Percentiles rank a stretch among this genome's conserved stretches.
Evolutionary conservation across 37 sponge, comb jelly and placozoan species (phyloP).

Genomic region (Crambe crambe): DNA sequence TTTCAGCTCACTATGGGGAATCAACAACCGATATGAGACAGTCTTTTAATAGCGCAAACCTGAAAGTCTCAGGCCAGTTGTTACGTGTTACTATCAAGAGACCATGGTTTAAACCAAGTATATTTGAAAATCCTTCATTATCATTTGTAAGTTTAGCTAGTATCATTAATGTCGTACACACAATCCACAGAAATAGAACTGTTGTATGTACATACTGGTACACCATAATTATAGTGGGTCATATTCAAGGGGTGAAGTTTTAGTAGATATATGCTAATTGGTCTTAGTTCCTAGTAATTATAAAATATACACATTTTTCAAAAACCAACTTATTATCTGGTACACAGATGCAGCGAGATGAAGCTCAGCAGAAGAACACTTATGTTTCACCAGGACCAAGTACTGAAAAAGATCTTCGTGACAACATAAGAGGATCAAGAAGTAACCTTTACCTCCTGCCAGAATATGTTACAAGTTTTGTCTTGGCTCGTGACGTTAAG

Average conservation of each 20-base stretch:
- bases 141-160: neutral
- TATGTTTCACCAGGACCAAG: constrained; percentile 13
- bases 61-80: constrained; percentile 35
- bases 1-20: neutral
- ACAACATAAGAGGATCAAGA: neutral
- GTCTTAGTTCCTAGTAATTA: no score
- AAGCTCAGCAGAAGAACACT: constrained; percentile 7
- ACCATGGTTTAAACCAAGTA: constrained; percentile 61
- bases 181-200: no score
- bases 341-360: constrained; percentile 2
- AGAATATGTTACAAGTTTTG: constrained; percentile 29
- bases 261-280: no score
- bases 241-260: no score
- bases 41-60: constrained; percentile 11
- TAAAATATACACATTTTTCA: no score
- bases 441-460: constrained; percentile 28
- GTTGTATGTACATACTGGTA: no score
- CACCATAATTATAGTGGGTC: no score
- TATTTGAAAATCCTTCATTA: constrained; percentile 18
- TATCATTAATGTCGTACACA: no score
- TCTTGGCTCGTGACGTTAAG: constrained; percentile 23
- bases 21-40: neutral
- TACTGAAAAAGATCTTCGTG: neutral
- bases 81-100: constrained; percentile 50
- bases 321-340: no score